Base-by-base conservation (phyloP, 2,113 vertebrate species). In the Leucoraja erinaceus region DNA sequence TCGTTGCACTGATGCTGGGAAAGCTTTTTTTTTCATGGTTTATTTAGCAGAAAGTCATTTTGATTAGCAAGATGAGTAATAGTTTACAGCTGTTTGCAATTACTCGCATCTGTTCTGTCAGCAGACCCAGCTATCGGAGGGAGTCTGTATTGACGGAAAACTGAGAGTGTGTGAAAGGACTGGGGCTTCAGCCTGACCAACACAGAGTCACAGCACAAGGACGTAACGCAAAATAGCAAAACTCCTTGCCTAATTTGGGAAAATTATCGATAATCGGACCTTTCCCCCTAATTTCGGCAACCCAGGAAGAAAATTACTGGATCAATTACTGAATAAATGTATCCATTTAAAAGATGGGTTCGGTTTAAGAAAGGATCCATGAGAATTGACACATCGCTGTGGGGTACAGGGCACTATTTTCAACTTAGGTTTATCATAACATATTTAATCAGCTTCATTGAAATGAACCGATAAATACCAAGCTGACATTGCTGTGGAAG, bases 11-110 rank as follows among this genome's bases (percentile, higher is more conserved):
- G 95, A 97, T 97, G 96, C 97, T 95, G 95, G 96, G 97, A 98
- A 98, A 98, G 97, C 97, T 98, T 98, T 98, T 84, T 98, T 84
- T 98, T 97, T 98, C 98, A 99, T 98, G 98, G 97, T 99, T 99
- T 99, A 99, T 98, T 99, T 98, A 99, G 96, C 96, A 97, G 97
- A 96, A 96, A 98, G 97, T 98, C 97, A 98, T 97, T 98, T 96
- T 98, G 98, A 99, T 99, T 97, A 98, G 97, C 95, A 96, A 94
- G 96, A 97, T 98, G 96, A 97, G 96, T 97, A 97, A 97, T 98
- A 97, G 95, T 97, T 97, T 97, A 97, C 97, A 97, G 96, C 96
- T 97, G 97, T 97, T 97, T 97, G 97, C 97, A 97, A 96, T 97
- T 97, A 97, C 96, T 97, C 90, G 96, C 96, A 97, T 97, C 96